These are phyloP conservation scores for Reticulitermes speratus DNA, from an alignment of 1,140 invertebrate species.

Conservation along the genomic window DNA sequence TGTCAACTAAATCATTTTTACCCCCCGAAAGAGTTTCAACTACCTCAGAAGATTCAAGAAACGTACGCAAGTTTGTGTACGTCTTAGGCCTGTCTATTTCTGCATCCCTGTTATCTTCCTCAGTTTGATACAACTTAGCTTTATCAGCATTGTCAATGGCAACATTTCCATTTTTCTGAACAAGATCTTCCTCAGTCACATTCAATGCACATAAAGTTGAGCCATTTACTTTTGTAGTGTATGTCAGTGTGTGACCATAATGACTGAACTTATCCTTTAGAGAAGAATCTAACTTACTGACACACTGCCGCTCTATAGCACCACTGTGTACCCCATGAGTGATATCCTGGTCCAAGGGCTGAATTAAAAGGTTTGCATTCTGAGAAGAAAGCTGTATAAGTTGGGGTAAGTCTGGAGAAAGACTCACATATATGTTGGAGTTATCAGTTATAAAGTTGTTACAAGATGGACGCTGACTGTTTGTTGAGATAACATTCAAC, in stretches of 20 bases:
- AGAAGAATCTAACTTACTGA: background rate
- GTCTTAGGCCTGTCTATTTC: background rate
- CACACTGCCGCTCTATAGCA: background rate
- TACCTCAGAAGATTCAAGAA: constrained; percentile 16
- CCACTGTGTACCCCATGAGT: background rate
- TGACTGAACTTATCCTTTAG: background rate
- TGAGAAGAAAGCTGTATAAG: background rate
- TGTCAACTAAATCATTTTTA: background rate
- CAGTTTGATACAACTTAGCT: background rate
- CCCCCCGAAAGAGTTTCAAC: background rate
- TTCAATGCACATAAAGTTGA: background rate
- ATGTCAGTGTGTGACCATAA: background rate
- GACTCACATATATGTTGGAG: background rate
- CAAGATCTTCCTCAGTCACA: background rate
- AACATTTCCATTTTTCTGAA: background rate
- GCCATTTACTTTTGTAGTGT: background rate
- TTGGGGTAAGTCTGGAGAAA: background rate
- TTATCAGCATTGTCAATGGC: background rate
- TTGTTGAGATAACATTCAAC: background rate
- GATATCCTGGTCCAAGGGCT: background rate
- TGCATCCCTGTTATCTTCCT: background rate
- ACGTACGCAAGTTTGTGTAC: background rate
- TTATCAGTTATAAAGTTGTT: background rate
- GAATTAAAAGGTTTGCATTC: background rate
- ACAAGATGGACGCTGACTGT: background rate